Evolutionary conservation across 2,888 invertebrate species (phyloP).

Genomic region (Thereva nobilitata): DNA sequence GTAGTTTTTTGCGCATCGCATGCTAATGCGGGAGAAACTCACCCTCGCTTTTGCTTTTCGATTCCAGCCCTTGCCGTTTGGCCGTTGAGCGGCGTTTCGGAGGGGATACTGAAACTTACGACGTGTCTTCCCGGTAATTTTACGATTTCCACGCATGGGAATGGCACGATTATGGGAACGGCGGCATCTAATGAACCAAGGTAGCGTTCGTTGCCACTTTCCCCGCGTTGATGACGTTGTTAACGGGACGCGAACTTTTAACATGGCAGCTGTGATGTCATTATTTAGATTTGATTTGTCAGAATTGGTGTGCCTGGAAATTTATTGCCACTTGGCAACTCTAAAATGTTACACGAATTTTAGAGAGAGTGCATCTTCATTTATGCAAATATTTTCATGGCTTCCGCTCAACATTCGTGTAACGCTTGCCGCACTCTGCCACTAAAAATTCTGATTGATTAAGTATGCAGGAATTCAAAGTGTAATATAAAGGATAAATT

Average conservation of each 20-base stretch:
- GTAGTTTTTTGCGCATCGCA: slow-evolving; percentile 13
- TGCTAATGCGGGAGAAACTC: slow-evolving; percentile 31
- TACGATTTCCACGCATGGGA: slow-evolving; percentile 55
- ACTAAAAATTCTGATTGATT: no score
- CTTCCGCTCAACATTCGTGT: no score
- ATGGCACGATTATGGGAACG: slow-evolving; percentile 45
- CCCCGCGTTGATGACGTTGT: slow-evolving; percentile 17
- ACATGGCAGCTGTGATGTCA: slow-evolving; percentile 30
- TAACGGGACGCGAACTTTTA: slow-evolving; percentile 14
- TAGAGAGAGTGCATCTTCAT: not conserved
- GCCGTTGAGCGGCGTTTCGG: slow-evolving; percentile 23
- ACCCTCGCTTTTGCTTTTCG: slow-evolving; percentile 27
- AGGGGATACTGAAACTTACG: slow-evolving; percentile 48
- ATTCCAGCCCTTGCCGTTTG: slow-evolving; percentile 4
- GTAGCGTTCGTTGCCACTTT: slow-evolving; percentile 7
- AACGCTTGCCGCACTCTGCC: no score
- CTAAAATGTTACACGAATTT: slow-evolving; percentile 18
- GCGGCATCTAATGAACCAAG: slow-evolving; percentile 14
- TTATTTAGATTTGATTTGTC: slow-evolving; percentile 22
- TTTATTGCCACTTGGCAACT: slow-evolving; percentile 17
- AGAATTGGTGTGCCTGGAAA: slow-evolving; percentile 19
- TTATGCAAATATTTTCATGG: no score
- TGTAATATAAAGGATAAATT: no score
- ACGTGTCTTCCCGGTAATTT: slow-evolving; percentile 58
- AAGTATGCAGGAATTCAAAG: no score